Conservation (phyloP, 1,140 invertebrate species). For the Microplitis mediator region DNA sequence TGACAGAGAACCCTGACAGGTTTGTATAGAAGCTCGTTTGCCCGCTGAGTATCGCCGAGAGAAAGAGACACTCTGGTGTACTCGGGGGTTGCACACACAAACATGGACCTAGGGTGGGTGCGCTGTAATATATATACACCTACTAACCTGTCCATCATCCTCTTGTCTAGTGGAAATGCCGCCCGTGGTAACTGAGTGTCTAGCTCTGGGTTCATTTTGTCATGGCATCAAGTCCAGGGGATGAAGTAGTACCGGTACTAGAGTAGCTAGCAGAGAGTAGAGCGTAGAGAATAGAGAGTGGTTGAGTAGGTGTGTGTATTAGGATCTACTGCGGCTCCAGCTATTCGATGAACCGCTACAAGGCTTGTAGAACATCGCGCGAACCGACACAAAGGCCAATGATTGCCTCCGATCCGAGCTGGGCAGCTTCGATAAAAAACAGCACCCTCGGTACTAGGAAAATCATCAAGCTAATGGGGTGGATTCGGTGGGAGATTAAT, state of each 20-base stretch:
- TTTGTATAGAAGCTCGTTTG: constrained; percentile 35
- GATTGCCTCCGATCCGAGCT: neutral
- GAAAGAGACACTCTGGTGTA: constrained; percentile 8
- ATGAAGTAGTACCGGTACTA: too few species aligned
- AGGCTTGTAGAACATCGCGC: constrained; percentile 8
- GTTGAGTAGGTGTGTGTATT: neutral
- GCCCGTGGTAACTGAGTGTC: constrained; percentile 38
- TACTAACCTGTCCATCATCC: constrained; percentile 41
- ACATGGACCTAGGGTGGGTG: neutral
- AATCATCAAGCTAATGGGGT: neutral
- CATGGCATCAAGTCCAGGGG: neutral
- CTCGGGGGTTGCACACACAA: constrained; percentile 5
- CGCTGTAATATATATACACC: constrained; percentile 27
- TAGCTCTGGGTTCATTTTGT: constrained; percentile 32
- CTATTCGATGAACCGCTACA: neutral
- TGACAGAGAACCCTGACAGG: constrained; percentile 34
- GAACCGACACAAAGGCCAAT: neutral
- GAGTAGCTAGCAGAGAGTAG: too few species aligned
- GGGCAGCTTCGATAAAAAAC: neutral
- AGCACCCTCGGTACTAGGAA: neutral
- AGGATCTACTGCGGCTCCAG: neutral
- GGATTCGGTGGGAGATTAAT: neutral
- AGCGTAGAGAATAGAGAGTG: too few species aligned
- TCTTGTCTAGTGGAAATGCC: constrained; percentile 22
- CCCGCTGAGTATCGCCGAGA: constrained; percentile 26